Evolutionary conservation across 1,140 invertebrate genomes (phyloP).

Genomic region (Apis dorsata): DNA sequence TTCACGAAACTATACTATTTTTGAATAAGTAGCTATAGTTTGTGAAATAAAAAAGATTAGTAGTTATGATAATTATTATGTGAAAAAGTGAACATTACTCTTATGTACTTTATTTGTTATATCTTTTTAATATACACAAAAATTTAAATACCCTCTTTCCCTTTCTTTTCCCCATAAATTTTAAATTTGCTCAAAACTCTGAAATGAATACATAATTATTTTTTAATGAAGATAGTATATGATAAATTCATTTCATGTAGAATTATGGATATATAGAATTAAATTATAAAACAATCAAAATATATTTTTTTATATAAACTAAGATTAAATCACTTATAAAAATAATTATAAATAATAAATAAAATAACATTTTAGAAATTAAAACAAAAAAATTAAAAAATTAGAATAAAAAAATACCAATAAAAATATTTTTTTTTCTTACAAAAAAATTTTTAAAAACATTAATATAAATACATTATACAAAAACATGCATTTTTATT

Average conservation of each 20-base stretch:
- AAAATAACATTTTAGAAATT: not conserved
- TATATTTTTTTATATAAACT: not conserved
- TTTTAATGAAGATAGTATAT: not conserved
- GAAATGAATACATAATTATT: not conserved
- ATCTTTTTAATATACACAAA: not conserved
- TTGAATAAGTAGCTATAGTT: not conserved
- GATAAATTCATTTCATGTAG: not conserved
- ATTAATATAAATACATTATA: not conserved
- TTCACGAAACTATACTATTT: not conserved
- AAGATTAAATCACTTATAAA: not conserved
- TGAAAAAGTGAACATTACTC: constrained; percentile 9
- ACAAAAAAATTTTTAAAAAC: not conserved
- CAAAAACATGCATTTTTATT: not conserved
- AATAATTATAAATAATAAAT: not conserved
- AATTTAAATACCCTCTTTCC: not conserved
- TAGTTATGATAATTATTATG: not conserved
- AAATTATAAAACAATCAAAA: not conserved
- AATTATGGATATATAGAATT: not conserved
- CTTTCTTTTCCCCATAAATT: not conserved
- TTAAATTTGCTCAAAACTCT: not conserved
- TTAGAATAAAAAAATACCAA: not conserved
- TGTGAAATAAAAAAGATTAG: not conserved
- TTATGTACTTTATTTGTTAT: not conserved
- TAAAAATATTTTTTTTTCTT: constrained; percentile 12
- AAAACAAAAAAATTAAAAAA: not conserved